Percentiles rank a stretch among this genome's conserved stretches.
phyloP scores from a whole-genome alignment of 2,797 vertebrate species.

The Enteromius treurensis region DNA sequence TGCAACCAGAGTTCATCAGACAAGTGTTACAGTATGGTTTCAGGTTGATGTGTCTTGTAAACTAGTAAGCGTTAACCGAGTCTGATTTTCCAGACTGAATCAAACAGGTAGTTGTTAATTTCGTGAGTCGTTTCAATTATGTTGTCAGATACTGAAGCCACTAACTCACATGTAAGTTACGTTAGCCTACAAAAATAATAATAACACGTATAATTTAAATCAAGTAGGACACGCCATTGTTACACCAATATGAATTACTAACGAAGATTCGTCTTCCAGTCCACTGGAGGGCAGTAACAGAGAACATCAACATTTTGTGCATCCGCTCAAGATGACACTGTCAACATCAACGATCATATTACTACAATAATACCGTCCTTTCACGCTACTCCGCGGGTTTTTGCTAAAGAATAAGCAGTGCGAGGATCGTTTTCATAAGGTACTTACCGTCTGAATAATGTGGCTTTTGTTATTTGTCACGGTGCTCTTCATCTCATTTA shows the following conservation, averaged over 20 bases:
- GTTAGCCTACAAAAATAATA: too few relatives aligned
- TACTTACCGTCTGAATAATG: background rate
- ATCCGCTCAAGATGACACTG: constrained; percentile 16
- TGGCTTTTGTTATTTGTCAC: background rate
- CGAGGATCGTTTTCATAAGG: constrained; percentile 13
- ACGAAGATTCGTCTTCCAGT: background rate
- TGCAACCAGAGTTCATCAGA: too few relatives aligned
- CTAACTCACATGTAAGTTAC: too few relatives aligned
- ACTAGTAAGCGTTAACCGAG: too few relatives aligned
- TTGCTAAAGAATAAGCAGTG: background rate
- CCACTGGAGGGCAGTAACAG: constrained; percentile 15
- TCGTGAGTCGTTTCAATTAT: too few relatives aligned
- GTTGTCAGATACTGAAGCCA: too few relatives aligned
- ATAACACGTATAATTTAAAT: too few relatives aligned
- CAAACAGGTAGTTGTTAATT: too few relatives aligned
- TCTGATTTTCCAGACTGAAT: too few relatives aligned
- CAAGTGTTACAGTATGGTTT: too few relatives aligned
- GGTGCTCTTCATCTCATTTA: background rate
- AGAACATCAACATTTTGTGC: background rate
- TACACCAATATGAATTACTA: background rate
- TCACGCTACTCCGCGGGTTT: background rate
- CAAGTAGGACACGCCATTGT: background rate
- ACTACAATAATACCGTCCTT: background rate
- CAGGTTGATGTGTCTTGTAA: too few relatives aligned
- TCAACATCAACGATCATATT: background rate